A percentile compares a stretch with the other conserved stretches of the same genome.
Conservation (phyloP, 2,888 invertebrate species). For the Drosophila tanythrix region DNA sequence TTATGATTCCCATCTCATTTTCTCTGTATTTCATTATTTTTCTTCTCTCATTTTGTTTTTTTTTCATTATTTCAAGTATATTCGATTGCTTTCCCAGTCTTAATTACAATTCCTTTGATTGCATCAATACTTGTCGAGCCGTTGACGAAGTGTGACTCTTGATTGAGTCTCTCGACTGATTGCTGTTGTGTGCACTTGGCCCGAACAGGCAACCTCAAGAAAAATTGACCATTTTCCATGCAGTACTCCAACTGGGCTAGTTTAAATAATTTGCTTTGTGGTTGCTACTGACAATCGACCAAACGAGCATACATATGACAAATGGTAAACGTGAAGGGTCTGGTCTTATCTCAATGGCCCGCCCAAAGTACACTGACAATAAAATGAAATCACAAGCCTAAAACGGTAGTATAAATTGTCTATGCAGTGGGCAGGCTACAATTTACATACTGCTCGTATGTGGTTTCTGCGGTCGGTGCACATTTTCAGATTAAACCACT, state of each 20-base stretch:
- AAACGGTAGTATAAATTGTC: not conserved
- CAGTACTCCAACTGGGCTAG: constrained; percentile 23
- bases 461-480: constrained; percentile 57
- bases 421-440: constrained; percentile 11
- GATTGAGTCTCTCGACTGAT: constrained; percentile 26
- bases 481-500: constrained; percentile 59
- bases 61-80: constrained; percentile 13
- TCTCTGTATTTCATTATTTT: constrained; percentile 9
- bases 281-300: constrained; percentile 21
- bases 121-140: constrained; percentile 13
- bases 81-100: constrained; percentile 31
- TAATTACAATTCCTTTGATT: constrained; percentile 33
- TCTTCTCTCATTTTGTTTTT: not conserved
- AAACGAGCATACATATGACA: constrained; percentile 1
- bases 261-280: constrained; percentile 62
- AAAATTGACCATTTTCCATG: not conserved
- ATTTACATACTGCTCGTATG: constrained; percentile 33
- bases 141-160: constrained; percentile 21
- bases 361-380: constrained; percentile 34
- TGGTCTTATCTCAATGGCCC: constrained; percentile 3
- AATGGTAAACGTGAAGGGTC: not conserved
- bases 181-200: constrained; percentile 6
- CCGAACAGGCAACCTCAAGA: not conserved
- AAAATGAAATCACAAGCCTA: constrained; percentile 36
- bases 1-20: constrained; percentile 10